These are phyloP conservation scores for Oryzias celebensis DNA, from an alignment of 2,113 vertebrate species.

Conservation along the genomic window DNA sequence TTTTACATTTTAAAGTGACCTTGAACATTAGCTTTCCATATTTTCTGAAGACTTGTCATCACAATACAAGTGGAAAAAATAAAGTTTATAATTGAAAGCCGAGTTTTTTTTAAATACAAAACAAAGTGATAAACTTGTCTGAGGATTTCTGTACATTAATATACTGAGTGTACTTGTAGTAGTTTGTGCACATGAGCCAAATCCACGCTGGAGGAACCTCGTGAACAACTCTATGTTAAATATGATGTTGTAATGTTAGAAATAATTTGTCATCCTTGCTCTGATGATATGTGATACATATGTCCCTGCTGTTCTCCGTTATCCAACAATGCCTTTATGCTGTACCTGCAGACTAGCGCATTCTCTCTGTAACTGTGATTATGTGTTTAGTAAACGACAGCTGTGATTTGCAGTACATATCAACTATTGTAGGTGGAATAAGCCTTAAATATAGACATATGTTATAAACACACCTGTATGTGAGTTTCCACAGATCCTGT, in stretches of 20 bases:
- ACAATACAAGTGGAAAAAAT: no score
- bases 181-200: no score
- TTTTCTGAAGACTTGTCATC: no score
- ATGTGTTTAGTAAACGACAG: constrained; percentile 51
- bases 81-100: no score
- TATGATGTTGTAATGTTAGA: constrained; percentile 15
- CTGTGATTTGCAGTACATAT: constrained; percentile 57
- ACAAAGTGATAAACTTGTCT: no score
- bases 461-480: constrained; percentile 31
- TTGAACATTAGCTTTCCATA: no score
- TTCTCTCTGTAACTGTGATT: constrained; percentile 64
- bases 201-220: no score
- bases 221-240: no score
- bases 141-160: no score
- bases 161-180: no score
- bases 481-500: constrained; percentile 36
- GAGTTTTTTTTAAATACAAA: no score
- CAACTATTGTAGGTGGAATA: constrained; percentile 62
- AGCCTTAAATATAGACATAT: constrained; percentile 55
- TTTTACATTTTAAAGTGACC: no score
- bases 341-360: constrained; percentile 47
- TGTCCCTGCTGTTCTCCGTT: constrained; percentile 42
- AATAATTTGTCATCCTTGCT: neutral
- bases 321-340: constrained; percentile 58
- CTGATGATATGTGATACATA: constrained; percentile 7